Percentiles rank a stretch among this genome's conserved stretches.
These are phyloP conservation scores for Hylaeus volcanicus DNA, from an alignment of 1,140 invertebrate species.

Conservation along the genomic window DNA sequence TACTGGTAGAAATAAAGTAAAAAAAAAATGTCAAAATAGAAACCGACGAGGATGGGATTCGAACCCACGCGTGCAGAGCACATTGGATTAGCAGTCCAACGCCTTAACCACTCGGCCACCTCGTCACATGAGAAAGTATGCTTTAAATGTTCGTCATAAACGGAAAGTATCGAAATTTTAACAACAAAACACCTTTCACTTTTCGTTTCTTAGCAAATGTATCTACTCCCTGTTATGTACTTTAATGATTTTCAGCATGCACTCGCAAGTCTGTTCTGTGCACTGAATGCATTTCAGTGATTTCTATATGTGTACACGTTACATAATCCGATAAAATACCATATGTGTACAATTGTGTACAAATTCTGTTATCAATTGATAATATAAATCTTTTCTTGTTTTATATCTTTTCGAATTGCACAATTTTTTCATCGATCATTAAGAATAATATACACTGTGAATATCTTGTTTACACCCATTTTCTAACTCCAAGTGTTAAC, in stretches of 20 bases:
- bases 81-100: slow-evolving; percentile 92
- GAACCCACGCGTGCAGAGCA: slow-evolving; percentile 92
- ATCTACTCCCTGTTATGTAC: not conserved
- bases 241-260: not conserved
- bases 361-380: not conserved
- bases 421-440: too few species aligned
- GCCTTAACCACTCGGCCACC: slow-evolving; percentile 95
- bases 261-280: not conserved
- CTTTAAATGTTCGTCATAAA: slow-evolving; percentile 37
- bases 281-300: too few species aligned
- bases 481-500: not conserved
- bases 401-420: too few species aligned
- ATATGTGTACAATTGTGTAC: not conserved
- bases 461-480: not conserved
- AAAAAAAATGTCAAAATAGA: slow-evolving; percentile 37
- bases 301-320: not conserved
- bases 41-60: slow-evolving; percentile 92
- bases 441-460: not conserved
- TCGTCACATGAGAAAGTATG: slow-evolving; percentile 81
- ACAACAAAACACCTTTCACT: not conserved
- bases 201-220: not conserved
- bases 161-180: not conserved
- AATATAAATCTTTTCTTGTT: too few species aligned
- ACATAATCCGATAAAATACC: not conserved
- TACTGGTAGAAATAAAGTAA: not conserved